These are phyloP conservation scores for Watsonalla cultraria DNA, from an alignment of 2,888 invertebrate genomes.

Conservation along the genomic window DNA sequence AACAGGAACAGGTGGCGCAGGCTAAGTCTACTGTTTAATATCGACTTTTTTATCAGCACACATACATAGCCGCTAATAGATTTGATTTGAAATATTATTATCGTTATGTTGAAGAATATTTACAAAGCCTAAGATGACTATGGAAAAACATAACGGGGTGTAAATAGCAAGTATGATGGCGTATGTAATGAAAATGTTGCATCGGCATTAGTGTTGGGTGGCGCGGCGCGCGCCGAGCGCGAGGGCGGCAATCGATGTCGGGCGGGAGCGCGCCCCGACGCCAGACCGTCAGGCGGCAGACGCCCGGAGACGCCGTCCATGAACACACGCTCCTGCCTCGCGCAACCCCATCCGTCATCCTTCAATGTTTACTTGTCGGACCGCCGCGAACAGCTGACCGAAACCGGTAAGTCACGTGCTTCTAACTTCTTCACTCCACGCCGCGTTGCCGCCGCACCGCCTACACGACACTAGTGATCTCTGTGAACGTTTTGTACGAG, in stretches of 20 bases:
- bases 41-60: constrained; percentile 48
- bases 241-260: constrained; percentile 78
- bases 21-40: constrained; percentile 38
- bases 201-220: constrained; percentile 64
- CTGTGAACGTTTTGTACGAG: constrained; percentile 45
- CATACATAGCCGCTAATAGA: constrained; percentile 18
- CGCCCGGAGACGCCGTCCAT: constrained; percentile 76
- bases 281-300: constrained; percentile 81
- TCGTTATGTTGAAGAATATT: constrained; percentile 21
- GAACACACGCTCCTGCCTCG: constrained; percentile 59
- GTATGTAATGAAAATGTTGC: constrained; percentile 77
- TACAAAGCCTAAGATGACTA: constrained; percentile 64
- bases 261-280: constrained; percentile 78
- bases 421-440: constrained; percentile 24
- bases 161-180: constrained; percentile 76
- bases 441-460: neutral
- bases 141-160: constrained; percentile 76
- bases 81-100: neutral
- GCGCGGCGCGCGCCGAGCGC: constrained; percentile 69
- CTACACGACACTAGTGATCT: constrained; percentile 5
- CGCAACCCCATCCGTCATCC: constrained; percentile 58
- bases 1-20: constrained; percentile 53
- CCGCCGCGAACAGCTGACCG: constrained; percentile 74
- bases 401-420: constrained; percentile 76
- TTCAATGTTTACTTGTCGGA: constrained; percentile 73